A percentile compares a stretch with the other conserved stretches of the same genome.
phyloP scores from a whole-genome alignment of 2,797 vertebrate species.

The Dicrostonyx torquatus region DNA sequence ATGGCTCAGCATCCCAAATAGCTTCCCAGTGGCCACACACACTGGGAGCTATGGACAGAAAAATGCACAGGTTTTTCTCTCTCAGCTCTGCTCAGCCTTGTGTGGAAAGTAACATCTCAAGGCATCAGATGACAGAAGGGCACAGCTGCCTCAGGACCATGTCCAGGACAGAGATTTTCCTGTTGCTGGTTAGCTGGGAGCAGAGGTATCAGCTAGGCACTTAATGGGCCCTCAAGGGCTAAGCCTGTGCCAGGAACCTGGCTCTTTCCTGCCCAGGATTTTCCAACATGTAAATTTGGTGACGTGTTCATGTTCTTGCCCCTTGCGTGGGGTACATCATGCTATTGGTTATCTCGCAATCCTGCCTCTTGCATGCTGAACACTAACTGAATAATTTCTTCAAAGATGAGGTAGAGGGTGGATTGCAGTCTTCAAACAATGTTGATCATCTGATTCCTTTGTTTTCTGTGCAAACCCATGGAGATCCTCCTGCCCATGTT shows the following conservation, averaged over 20 bases:
- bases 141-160: background rate
- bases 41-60: background rate
- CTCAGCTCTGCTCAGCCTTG: background rate
- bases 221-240: fast-evolving
- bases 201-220: background rate
- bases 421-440: fast-evolving
- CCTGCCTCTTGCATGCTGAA: background rate
- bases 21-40: background rate
- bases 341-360: background rate
- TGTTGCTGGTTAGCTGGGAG: background rate
- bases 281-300: background rate
- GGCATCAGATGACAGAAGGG: background rate
- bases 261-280: background rate
- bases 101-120: slow-evolving; percentile 2
- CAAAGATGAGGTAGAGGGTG: background rate
- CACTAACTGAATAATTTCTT: background rate
- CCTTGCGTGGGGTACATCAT: fast-evolving
- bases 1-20: background rate
- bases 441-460: background rate
- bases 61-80: background rate
- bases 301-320: fast-evolving
- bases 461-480: fast-evolving
- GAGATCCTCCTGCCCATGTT: fast-evolving
- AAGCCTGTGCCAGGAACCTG: background rate
- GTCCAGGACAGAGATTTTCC: background rate